Conservation (phyloP, 2,797 vertebrate genomes). For the Sebastes diaconus region DNA sequence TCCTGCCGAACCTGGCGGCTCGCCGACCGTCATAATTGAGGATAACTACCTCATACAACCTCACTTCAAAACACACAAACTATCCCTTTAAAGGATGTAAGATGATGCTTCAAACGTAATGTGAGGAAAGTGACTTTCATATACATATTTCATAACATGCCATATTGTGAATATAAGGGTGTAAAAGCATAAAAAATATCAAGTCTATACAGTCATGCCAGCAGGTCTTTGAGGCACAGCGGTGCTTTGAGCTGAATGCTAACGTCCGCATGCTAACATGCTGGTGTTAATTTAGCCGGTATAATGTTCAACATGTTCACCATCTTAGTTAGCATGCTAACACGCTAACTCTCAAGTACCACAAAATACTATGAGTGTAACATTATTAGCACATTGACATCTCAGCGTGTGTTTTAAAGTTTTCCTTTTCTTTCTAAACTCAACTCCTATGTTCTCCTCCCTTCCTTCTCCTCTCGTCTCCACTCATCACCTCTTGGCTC, state of each 20-base stretch:
- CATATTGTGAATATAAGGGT: not conserved
- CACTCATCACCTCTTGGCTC: constrained; percentile 53
- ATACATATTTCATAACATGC: not conserved
- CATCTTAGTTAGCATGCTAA: not conserved
- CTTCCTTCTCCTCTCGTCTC: constrained; percentile 27
- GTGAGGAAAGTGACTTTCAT: not conserved
- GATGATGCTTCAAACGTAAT: not conserved
- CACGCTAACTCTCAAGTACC: not conserved
- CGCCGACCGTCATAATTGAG: no score
- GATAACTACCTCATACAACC: no score
- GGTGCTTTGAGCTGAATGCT: not conserved
- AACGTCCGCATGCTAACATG: not conserved
- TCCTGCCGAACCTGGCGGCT: no score
- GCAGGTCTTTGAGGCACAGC: no score
- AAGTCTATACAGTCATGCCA: not conserved
- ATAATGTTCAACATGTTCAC: not conserved
- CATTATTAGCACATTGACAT: not conserved
- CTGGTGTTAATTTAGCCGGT: not conserved
- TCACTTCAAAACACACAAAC: no score
- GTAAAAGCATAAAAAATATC: not conserved
- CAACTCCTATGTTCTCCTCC: not conserved
- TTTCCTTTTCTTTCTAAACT: not conserved
- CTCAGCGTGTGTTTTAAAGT: not conserved
- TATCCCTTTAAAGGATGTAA: not conserved
- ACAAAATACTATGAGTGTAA: not conserved